These are phyloP conservation scores for Lasioglossum lativentre DNA, from an alignment of 2,888 invertebrate species.

Conservation along the genomic window DNA sequence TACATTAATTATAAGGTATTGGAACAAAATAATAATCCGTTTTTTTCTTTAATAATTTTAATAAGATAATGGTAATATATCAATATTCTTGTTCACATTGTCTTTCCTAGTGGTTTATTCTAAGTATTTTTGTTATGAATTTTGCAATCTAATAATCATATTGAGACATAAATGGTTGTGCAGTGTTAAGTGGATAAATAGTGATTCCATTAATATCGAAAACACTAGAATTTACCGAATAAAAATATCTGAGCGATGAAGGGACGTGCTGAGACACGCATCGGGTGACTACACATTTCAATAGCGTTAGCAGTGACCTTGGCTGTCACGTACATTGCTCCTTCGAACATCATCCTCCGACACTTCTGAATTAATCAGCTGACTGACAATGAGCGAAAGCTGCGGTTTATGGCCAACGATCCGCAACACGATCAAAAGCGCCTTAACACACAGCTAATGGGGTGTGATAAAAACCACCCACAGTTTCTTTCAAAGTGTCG, in stretches of 20 bases:
- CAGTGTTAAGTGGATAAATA: background rate
- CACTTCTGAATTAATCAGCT: constrained; percentile 5
- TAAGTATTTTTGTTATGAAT: too few relatives aligned
- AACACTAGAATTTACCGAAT: too few relatives aligned
- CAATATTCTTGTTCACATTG: too few relatives aligned
- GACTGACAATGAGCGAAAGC: constrained; percentile 11
- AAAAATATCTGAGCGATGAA: background rate
- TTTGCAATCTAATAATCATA: too few relatives aligned
- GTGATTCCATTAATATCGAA: background rate
- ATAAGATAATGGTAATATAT: too few relatives aligned
- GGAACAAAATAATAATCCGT: too few relatives aligned
- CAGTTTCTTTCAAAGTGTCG: background rate
- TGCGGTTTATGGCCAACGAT: background rate
- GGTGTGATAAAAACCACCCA: constrained; percentile 9
- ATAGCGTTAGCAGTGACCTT: background rate
- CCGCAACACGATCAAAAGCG: constrained; percentile 20
- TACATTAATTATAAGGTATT: too few relatives aligned
- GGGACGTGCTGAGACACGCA: background rate
- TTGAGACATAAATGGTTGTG: too few relatives aligned
- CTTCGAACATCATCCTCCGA: background rate
- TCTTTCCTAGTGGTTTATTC: too few relatives aligned
- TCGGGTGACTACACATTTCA: background rate
- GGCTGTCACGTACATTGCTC: background rate
- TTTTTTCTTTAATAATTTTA: too few relatives aligned
- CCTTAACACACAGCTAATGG: background rate